Evolutionary conservation across 2,113 vertebrate genomes (phyloP).

Genomic region (Semnornis frantzii): DNA sequence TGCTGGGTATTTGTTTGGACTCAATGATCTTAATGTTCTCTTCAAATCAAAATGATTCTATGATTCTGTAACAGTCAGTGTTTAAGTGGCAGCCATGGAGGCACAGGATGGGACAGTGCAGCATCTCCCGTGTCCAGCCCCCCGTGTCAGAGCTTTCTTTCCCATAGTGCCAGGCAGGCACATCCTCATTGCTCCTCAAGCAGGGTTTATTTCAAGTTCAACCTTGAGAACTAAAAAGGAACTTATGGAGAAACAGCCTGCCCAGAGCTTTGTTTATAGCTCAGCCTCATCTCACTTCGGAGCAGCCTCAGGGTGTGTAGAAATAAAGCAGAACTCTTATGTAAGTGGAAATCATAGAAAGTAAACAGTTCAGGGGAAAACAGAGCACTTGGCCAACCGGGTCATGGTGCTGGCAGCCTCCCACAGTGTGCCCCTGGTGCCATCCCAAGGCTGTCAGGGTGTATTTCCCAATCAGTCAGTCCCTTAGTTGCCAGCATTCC

Average conservation of each 20-base stretch:
- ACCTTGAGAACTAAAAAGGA: neutral
- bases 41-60: no score
- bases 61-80: no score
- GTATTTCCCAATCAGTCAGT: neutral
- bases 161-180: neutral
- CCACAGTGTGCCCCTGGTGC: neutral
- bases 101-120: neutral
- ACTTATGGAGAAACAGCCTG: conserved; percentile 1
- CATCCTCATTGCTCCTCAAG: neutral
- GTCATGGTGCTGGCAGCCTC: neutral
- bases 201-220: conserved; percentile 29
- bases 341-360: neutral
- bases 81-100: neutral
- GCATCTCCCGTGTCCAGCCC: neutral
- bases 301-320: neutral
- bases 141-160: neutral
- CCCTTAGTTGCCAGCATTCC: neutral
- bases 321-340: conserved; percentile 20
- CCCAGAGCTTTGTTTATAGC: conserved; percentile 47
- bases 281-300: neutral
- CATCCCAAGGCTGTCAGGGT: neutral
- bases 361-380: neutral
- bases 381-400: neutral
- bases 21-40: no score
- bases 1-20: no score